These are phyloP conservation scores for Ceyx melanurus DNA, from an alignment of 2,113 vertebrate species.

Conservation along the genomic window DNA sequence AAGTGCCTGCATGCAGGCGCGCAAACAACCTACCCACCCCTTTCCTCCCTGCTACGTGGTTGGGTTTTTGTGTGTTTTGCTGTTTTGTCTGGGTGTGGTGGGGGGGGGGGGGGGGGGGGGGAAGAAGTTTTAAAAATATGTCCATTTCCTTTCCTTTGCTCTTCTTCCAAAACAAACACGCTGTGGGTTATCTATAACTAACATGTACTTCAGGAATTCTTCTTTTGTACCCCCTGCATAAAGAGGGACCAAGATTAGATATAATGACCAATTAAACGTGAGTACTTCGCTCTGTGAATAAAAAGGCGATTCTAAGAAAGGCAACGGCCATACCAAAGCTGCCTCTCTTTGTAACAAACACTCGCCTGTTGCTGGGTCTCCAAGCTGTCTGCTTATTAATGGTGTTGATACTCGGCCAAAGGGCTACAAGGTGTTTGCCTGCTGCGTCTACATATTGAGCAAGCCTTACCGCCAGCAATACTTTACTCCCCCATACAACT, in stretches of 20 bases:
- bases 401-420: background rate
- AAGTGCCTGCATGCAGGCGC: too few relatives aligned
- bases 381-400: conserved; percentile 14
- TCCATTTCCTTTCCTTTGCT: conserved; percentile 57
- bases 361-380: background rate
- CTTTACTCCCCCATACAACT: background rate
- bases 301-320: fast-evolving
- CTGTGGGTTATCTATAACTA: conserved; percentile 16
- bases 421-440: background rate
- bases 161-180: conserved; percentile 31
- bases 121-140: background rate
- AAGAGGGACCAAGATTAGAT: background rate
- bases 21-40: too few relatives aligned
- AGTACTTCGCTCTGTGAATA: background rate
- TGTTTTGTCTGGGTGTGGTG: too few relatives aligned
- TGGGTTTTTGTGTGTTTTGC: too few relatives aligned
- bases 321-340: background rate
- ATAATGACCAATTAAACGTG: background rate
- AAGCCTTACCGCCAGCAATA: background rate
- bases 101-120: too few relatives aligned
- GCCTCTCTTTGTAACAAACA: background rate
- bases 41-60: too few relatives aligned
- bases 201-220: conserved; percentile 35
- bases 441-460: background rate
- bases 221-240: background rate